Evolutionary conservation across 2,888 invertebrate species (phyloP).

Genomic region (Listrodromus nycthemerus): DNA sequence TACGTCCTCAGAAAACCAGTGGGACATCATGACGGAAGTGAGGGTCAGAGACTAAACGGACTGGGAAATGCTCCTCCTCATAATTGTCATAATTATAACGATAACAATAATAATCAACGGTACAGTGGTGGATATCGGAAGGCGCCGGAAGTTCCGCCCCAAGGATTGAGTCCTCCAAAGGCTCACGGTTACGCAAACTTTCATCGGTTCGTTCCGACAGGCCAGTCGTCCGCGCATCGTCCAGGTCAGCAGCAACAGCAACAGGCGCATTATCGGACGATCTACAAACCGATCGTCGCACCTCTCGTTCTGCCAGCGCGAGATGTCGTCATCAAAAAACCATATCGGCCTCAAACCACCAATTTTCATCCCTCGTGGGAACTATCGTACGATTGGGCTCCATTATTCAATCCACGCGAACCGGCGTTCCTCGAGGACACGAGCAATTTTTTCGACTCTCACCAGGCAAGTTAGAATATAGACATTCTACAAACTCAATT

Average conservation of each 20-base stretch:
- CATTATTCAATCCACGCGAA: slow-evolving; percentile 72
- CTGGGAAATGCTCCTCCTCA: slow-evolving; percentile 36
- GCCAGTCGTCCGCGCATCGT: slow-evolving; percentile 54
- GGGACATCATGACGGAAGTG: slow-evolving; percentile 37
- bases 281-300: slow-evolving; percentile 75
- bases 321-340: slow-evolving; percentile 58
- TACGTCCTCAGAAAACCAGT: slow-evolving; percentile 86
- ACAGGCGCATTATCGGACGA: slow-evolving; percentile 36
- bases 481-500: slow-evolving; percentile 54
- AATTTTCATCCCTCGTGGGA: slow-evolving; percentile 71
- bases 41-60: slow-evolving; percentile 41
- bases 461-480: slow-evolving; percentile 72
- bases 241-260: slow-evolving; percentile 60
- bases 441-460: slow-evolving; percentile 74
- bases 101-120: slow-evolving; percentile 3
- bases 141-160: slow-evolving; percentile 13
- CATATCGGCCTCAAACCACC: slow-evolving; percentile 61
- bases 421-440: slow-evolving; percentile 72
- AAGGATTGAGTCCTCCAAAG: slow-evolving; percentile 60
- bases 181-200: slow-evolving; percentile 72
- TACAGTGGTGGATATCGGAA: slow-evolving; percentile 18
- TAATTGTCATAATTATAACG: slow-evolving; percentile 15
- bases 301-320: slow-evolving; percentile 74
- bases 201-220: slow-evolving; percentile 59
- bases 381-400: slow-evolving; percentile 74